Conservation (phyloP, 2,888 invertebrate genomes). For the Pemphredon lugubris region DNA sequence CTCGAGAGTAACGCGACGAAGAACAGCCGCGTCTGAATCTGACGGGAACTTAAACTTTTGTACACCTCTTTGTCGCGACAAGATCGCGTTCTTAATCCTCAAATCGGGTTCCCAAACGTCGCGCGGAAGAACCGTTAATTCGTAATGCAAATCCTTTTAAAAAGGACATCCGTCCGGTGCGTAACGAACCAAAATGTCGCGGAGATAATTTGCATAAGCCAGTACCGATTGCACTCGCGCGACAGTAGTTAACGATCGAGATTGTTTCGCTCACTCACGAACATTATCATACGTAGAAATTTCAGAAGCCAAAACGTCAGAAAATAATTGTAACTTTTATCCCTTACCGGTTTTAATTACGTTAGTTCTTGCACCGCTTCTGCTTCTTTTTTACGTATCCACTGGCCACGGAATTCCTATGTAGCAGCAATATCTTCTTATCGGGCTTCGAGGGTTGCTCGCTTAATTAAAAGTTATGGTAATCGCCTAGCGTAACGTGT, state of each 20-base stretch:
- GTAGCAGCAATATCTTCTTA: slow-evolving; percentile 13
- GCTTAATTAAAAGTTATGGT: slow-evolving; percentile 57
- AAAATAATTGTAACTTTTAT: neutral
- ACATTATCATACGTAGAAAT: no score
- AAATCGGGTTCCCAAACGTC: neutral
- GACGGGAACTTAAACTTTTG: no score
- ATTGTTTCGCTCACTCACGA: neutral
- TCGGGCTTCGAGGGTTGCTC: slow-evolving; percentile 12
- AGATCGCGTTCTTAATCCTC: no score
- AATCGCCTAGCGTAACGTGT: no score
- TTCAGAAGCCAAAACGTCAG: no score
- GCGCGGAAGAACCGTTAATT: slow-evolving; percentile 41
- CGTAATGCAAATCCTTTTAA: slow-evolving; percentile 16
- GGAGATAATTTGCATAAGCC: slow-evolving; percentile 39
- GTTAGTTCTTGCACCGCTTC: neutral
- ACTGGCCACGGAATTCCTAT: neutral
- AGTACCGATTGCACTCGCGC: slow-evolving; percentile 16
- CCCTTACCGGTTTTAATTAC: no score
- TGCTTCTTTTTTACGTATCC: slow-evolving; percentile 2
- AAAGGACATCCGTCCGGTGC: slow-evolving; percentile 54
- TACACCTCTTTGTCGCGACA: no score
- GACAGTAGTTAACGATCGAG: slow-evolving; percentile 13
- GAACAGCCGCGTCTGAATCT: no score
- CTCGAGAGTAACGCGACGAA: no score
- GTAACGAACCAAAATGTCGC: slow-evolving; percentile 19